Base-by-base conservation (phyloP, 1,140 invertebrate species). In the Calephelis virginiensis region DNA sequence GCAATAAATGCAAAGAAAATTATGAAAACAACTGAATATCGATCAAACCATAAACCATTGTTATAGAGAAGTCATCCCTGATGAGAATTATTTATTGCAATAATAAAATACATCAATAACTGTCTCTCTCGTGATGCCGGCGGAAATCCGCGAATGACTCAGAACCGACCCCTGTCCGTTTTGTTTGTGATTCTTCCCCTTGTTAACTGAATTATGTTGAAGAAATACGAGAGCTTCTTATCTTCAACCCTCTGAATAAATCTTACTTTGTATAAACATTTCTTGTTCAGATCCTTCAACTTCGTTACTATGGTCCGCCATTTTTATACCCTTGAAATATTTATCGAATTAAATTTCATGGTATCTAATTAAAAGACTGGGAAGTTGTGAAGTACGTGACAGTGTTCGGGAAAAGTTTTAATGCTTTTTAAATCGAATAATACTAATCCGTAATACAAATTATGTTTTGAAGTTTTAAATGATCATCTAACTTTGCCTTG, bases 151-250 rank as follows among this genome's bases (percentile, higher is more conserved):
- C 62, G 74, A 76, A 83, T 84, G 87, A 85, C 81, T 90, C 87
- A 87, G 72, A 69, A 64, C 63, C 74, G 77, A 76, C 81, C 78
- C 78, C 77, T 75, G 77, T 78, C 82, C 78, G 76, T 81, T 83
- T 82, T 86, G 84, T 86, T 87, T 88, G 82, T 80, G 81, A 83
- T 84, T 80, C 76, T 81, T 78, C 75, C 82, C 83, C 82, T 86
- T 86, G 80, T 89, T 86, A 89, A 87, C 77, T 80, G 85, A 90
- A 88, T 90, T 86, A 89, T 84, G 78, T 87, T 85, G 80, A 82
- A 80, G 77, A 81, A 81, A 83, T 80, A 85, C 73, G 77, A 85
- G 77, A 71, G 69, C 77, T 77, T 74, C 73, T 80, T 78, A 79
- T 79, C 76, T 76, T 65, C 63, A 76, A 80, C 79, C 85, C 83